Conservation (phyloP, 1,140 invertebrate genomes). For the Octopus bimaculoides region DNA sequence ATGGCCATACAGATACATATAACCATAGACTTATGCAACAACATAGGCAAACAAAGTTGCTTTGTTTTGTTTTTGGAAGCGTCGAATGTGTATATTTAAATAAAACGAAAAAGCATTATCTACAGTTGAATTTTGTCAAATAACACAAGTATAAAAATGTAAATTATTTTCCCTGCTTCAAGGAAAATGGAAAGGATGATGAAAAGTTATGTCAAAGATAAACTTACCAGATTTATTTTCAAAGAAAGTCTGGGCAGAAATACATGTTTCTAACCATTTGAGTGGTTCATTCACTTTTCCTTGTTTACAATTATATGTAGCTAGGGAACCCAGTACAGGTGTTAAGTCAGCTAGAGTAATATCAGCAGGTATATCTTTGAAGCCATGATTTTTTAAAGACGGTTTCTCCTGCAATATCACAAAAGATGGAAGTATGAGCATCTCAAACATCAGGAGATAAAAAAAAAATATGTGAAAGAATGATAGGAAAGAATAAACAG, state of each 20-base stretch:
- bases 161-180: no score
- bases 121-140: no score
- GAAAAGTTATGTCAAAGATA: neutral
- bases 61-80: no score
- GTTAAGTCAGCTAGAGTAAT: conserved; percentile 14
- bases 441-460: neutral
- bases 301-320: conserved; percentile 1
- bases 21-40: no score
- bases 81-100: no score
- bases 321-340: conserved; percentile 12
- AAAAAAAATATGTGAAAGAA: neutral
- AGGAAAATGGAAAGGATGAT: neutral
- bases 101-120: no score
- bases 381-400: conserved; percentile 12
- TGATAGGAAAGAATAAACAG: neutral
- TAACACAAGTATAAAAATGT: no score
- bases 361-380: conserved; percentile 13
- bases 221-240: conserved; percentile 35
- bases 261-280: conserved; percentile 27
- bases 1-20: no score
- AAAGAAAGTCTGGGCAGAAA: conserved; percentile 33
- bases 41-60: no score
- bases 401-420: neutral
- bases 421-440: neutral
- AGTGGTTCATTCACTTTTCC: neutral